These are phyloP conservation scores for Tortricodes alternella DNA, from an alignment of 2,888 invertebrate species.

Conservation along the genomic window DNA sequence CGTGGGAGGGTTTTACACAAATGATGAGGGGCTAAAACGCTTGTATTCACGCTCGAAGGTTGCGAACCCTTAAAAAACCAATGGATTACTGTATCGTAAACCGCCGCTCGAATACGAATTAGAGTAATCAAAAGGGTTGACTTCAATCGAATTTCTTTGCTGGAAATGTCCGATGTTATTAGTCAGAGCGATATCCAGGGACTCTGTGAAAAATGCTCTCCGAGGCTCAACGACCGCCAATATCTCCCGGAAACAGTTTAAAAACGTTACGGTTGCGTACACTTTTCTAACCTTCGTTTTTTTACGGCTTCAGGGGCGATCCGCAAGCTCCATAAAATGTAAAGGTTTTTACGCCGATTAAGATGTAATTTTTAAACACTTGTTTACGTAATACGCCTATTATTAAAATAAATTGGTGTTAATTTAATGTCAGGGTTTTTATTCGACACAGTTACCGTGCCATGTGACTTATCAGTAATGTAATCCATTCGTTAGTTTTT, in stretches of 20 bases:
- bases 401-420: neutral
- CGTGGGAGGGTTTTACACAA: constrained; percentile 9
- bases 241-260: constrained; percentile 64
- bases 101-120: constrained; percentile 30
- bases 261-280: constrained; percentile 62
- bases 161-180: constrained; percentile 53
- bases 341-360: constrained; percentile 17
- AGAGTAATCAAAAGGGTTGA: constrained; percentile 45
- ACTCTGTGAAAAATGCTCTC: constrained; percentile 58
- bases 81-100: constrained; percentile 42
- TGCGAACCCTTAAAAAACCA: constrained; percentile 33
- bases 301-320: constrained; percentile 54
- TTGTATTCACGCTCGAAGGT: constrained; percentile 25
- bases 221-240: constrained; percentile 59
- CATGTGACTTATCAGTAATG: too few relatives aligned
- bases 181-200: constrained; percentile 56
- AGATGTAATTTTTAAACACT: neutral
- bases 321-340: constrained; percentile 31
- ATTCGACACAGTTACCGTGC: too few relatives aligned
- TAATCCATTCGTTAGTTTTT: too few relatives aligned
- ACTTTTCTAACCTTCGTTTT: constrained; percentile 61
- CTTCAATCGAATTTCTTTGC: constrained; percentile 41
- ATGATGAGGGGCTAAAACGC: constrained; percentile 25
- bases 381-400: neutral
- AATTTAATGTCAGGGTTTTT: neutral